Evolutionary conservation across 2,797 vertebrate species (phyloP), one percentile per base, ranked within the genome.

Genomic region (Erpetoichthys calabaricus): DNA sequence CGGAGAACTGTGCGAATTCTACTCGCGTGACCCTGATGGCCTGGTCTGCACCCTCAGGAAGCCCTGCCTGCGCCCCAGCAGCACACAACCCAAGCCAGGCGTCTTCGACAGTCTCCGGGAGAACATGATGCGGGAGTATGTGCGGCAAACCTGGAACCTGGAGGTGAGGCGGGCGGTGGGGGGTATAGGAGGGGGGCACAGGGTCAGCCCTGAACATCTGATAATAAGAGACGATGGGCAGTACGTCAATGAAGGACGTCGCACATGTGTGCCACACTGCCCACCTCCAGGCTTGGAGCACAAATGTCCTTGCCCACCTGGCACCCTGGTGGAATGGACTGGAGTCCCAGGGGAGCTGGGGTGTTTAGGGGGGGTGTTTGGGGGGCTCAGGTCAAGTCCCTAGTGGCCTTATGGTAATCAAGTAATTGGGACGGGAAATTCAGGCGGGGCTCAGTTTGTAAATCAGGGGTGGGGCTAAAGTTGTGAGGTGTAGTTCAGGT

Each of bases 111-210:
- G 45, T 72, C 78, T 98, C 59, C 85, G 86, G 55, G 89, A 97
- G 1, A 92, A 90, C 63, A 97, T 98, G 94, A 78, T 98, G 68
- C 83, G 89, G 44, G 94, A 98, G 45, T 97, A 97, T 0, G 85
- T 97, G 59, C 84, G 82, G 59, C 90, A 92, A 64, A 94, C 87
- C 0, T 99, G 94, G 94, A 89, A 83, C 42, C 80, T 98, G 62
- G 93, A 97, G 90, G 95, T 98, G 76, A 80, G 78, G 42, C 8
- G 53, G 7, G 7, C 47, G 49, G 7, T 3, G 7, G 7, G 50
- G 45, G 44, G 45, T 45, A 45, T 47, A 47, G 45, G 59, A 4
- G 42, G 45, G 44, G 44, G 47, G 50, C 25, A 45, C 49, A 41
- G 42, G n/a, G 7, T 42, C 43, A 6, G 8, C 5, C 50, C 8